Percentiles rank a stretch among this genome's conserved stretches.
These are phyloP conservation scores for Euwallacea similis DNA, from an alignment of 1,140 invertebrate genomes.

Conservation along the genomic window DNA sequence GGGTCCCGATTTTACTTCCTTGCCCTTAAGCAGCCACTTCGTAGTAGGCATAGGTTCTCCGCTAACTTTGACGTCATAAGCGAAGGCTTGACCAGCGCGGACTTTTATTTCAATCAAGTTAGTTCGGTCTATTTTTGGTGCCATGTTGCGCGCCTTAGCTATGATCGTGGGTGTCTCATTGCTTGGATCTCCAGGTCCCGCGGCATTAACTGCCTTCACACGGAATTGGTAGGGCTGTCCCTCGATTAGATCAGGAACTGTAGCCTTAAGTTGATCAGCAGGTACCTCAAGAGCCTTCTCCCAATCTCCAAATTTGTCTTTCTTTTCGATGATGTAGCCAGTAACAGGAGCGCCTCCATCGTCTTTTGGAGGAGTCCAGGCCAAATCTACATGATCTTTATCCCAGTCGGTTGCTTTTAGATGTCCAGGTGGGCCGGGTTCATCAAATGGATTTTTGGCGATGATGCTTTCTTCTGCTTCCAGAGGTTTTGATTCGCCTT, in stretches of 20 bases:
- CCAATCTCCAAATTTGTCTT: conserved; percentile 93
- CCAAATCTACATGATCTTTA: conserved; percentile 89
- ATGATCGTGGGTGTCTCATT: conserved; percentile 85
- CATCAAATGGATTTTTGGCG: conserved; percentile 96
- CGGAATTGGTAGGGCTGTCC: conserved; percentile 90
- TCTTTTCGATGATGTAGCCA: conserved; percentile 88
- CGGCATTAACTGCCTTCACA: conserved; percentile 88
- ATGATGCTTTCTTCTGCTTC: conserved; percentile 81
- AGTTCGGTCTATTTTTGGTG: conserved; percentile 86
- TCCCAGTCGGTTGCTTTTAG: conserved; percentile 94
- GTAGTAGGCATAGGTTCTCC: conserved; percentile 90
- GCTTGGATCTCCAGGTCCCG: conserved; percentile 90
- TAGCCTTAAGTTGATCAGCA: conserved; percentile 76
- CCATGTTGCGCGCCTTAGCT: conserved; percentile 84
- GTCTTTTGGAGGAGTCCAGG: conserved; percentile 77
- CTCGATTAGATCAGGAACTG: conserved; percentile 86
- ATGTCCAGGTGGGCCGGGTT: conserved; percentile 90
- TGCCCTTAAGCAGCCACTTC: conserved; percentile 78
- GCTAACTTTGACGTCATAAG: conserved; percentile 79
- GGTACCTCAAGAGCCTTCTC: conserved; percentile 85
- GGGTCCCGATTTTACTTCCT: conserved; percentile 72
- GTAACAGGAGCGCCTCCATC: conserved; percentile 88
- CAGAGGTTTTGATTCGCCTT: conserved; percentile 95
- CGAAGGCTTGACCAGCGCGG: conserved; percentile 86
- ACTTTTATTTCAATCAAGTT: conserved; percentile 83